phyloP scores from a whole-genome alignment of 1,140 invertebrate species.

The Diplogasteroides magnus region DNA sequence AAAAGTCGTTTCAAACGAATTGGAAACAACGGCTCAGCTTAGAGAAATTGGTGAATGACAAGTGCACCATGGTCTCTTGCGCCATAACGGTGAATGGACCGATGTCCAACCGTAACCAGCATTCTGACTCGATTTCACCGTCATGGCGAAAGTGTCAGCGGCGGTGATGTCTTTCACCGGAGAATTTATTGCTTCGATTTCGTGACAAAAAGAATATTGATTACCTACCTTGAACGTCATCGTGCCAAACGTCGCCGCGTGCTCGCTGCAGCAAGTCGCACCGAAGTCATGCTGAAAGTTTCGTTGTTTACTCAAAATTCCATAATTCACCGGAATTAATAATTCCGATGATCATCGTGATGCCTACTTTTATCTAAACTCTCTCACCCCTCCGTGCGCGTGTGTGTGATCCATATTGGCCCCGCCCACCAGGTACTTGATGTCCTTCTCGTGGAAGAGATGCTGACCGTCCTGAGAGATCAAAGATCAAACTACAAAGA shows the following conservation, averaged over 20 bases:
- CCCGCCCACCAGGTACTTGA: background rate
- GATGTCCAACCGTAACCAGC: no score
- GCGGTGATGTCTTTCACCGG: no score
- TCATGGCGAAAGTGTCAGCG: background rate
- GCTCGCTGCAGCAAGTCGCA: background rate
- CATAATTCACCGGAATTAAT: no score
- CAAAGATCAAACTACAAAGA: no score
- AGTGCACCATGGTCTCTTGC: no score
- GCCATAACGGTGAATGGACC: no score
- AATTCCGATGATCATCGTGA: no score
- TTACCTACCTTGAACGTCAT: background rate
- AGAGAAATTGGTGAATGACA: background rate
- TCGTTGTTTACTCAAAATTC: no score
- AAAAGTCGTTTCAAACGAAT: background rate
- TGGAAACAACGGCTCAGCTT: background rate
- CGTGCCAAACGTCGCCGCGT: background rate
- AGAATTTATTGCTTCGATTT: no score
- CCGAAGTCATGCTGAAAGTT: background rate
- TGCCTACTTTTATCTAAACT: background rate
- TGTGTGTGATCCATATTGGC: background rate
- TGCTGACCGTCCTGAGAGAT: background rate
- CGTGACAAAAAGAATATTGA: background rate
- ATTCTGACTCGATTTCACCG: background rate
- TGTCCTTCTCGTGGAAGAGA: background rate
- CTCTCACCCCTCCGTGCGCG: background rate